Conservation (phyloP, 2,797 vertebrate species). For the Clarias fuscus region DNA sequence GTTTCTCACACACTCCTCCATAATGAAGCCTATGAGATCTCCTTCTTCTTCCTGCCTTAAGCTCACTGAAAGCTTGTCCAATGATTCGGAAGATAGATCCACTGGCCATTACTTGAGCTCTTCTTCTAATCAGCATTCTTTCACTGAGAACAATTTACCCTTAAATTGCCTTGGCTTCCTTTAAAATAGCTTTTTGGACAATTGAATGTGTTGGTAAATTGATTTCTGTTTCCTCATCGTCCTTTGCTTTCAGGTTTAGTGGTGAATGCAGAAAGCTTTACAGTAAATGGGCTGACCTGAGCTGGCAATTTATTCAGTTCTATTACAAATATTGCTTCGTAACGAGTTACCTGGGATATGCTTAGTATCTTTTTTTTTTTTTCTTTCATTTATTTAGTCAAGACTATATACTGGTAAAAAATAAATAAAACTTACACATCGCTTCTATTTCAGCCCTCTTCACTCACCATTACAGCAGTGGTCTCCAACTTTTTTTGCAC, state of each 20-base stretch:
- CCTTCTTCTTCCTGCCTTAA: conserved; percentile 44
- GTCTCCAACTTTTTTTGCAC: too few species aligned
- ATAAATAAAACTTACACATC: background rate
- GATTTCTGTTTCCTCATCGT: conserved; percentile 61
- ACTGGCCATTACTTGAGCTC: conserved; percentile 59
- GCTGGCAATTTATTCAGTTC: conserved; percentile 1
- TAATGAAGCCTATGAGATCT: conserved; percentile 45
- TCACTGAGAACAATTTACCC: conserved; percentile 46
- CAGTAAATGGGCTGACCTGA: conserved; percentile 6
- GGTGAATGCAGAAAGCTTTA: conserved; percentile 54
- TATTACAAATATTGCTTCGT: background rate
- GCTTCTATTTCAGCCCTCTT: background rate
- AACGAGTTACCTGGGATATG: background rate
- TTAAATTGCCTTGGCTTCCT: conserved; percentile 66
- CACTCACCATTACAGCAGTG: background rate
- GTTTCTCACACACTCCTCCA: conserved; percentile 21
- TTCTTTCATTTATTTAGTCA: background rate
- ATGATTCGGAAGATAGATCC: conserved; percentile 63
- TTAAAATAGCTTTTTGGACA: conserved; percentile 65
- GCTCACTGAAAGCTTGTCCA: conserved; percentile 59
- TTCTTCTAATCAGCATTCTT: conserved; percentile 60
- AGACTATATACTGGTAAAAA: background rate
- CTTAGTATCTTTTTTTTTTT: background rate
- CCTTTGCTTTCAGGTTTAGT: conserved; percentile 71
- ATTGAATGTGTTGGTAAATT: conserved; percentile 66